phyloP scores from a whole-genome alignment of 2,888 invertebrate genomes.

The Ellobium chinense region DNA sequence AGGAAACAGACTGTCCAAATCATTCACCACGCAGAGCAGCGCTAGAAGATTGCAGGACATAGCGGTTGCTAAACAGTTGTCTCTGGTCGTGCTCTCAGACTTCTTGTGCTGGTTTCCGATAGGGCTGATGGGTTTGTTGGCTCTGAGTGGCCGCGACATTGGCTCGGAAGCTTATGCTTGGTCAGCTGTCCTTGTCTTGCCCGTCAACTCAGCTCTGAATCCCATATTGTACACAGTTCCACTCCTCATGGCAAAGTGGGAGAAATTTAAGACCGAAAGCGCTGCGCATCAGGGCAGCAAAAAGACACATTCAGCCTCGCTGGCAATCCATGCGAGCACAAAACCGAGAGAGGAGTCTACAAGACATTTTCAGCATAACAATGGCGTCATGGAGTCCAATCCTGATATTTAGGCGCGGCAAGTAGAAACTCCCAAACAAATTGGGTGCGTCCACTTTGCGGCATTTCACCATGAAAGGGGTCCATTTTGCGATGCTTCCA shows the following conservation, averaged over 20 bases:
- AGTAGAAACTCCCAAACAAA: too few relatives aligned
- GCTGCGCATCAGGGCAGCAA: too few relatives aligned
- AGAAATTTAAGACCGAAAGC: too few relatives aligned
- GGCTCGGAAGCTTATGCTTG: slow-evolving; percentile 3
- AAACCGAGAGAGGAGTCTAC: too few relatives aligned
- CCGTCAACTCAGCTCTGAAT: slow-evolving; percentile 20
- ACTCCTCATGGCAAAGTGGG: neutral
- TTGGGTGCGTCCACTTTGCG: too few relatives aligned
- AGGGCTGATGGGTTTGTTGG: slow-evolving; percentile 29
- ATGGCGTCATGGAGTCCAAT: too few relatives aligned
- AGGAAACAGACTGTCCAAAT: slow-evolving; percentile 72
- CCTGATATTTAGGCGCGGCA: too few relatives aligned
- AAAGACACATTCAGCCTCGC: too few relatives aligned
- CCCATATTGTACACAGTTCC: slow-evolving; percentile 26
- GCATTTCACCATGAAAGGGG: too few relatives aligned
- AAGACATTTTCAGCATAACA: too few relatives aligned
- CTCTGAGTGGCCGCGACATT: neutral
- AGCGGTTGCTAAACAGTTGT: slow-evolving; percentile 68
- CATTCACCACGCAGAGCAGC: slow-evolving; percentile 59
- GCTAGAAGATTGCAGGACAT: slow-evolving; percentile 54
- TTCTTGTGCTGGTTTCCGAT: slow-evolving; percentile 72
- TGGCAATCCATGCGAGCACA: too few relatives aligned
- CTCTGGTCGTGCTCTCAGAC: slow-evolving; percentile 68
- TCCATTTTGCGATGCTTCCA: too few relatives aligned
- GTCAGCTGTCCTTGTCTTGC: slow-evolving; percentile 15